Evolutionary conservation across 2,888 invertebrate species (phyloP).

Genomic region (Apamea crenata): DNA sequence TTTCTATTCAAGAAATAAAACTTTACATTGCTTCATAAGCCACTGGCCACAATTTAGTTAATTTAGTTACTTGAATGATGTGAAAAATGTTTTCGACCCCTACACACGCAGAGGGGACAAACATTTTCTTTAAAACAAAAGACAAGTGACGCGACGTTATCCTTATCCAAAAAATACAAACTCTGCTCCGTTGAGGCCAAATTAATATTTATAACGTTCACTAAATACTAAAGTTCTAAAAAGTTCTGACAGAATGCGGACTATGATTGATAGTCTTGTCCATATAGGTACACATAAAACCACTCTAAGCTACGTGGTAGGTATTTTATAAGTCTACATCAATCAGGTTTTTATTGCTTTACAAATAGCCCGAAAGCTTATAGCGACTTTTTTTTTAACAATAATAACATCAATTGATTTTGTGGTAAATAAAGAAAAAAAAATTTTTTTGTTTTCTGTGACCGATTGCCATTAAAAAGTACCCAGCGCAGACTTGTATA

Average conservation of each 20-base stretch:
- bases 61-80: background rate
- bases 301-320: slow-evolving; percentile 12
- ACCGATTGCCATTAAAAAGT: background rate
- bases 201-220: slow-evolving; percentile 38
- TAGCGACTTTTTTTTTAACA: background rate
- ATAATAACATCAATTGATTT: background rate
- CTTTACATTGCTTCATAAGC: background rate
- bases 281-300: slow-evolving; percentile 41
- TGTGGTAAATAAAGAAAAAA: background rate
- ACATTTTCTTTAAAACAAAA: slow-evolving; percentile 32
- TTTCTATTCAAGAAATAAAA: background rate
- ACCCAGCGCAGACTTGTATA: slow-evolving; percentile 40
- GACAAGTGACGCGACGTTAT: background rate
- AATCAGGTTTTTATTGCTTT: slow-evolving; percentile 18
- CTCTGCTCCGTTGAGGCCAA: slow-evolving; percentile 10
- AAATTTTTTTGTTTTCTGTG: background rate
- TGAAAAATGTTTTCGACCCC: slow-evolving; percentile 7
- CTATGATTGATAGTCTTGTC: slow-evolving; percentile 49
- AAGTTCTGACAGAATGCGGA: slow-evolving; percentile 48
- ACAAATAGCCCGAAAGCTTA: background rate
- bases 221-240: slow-evolving; percentile 38
- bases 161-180: slow-evolving; percentile 24
- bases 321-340: slow-evolving; percentile 2
- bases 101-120: background rate
- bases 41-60: background rate